These are phyloP conservation scores for Imbricaverruca yamaguchii DNA, from an alignment of 2,888 invertebrate species.

Conservation along the genomic window DNA sequence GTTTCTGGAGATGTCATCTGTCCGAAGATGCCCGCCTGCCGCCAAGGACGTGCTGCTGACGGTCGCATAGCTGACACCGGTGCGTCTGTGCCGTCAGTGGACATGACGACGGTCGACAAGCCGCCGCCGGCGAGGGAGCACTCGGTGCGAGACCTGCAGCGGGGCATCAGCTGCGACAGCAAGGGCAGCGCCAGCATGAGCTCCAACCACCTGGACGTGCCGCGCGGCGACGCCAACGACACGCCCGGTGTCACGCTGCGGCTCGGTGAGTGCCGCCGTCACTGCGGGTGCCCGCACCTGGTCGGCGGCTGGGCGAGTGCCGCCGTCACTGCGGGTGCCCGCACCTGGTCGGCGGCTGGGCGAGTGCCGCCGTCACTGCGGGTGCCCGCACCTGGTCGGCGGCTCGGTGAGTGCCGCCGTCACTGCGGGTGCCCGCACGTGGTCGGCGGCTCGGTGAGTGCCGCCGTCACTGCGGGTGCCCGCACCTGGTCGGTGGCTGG, in stretches of 20 bases:
- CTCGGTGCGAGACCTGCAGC: background rate
- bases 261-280: background rate
- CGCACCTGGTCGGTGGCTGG: background rate
- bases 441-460: background rate
- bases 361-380: background rate
- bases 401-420: background rate
- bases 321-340: background rate
- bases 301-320: no score
- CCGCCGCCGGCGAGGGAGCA: background rate
- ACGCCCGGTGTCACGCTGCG: background rate
- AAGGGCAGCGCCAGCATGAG: conserved; percentile 18
- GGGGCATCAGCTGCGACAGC: conserved; percentile 14
- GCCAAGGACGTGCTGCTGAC: no score
- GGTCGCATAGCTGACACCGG: no score
- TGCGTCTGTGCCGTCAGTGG: background rate
- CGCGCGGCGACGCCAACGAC: conserved; percentile 44
- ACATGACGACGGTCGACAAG: background rate
- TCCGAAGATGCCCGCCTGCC: no score
- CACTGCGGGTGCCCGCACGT: background rate
- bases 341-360: background rate
- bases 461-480: background rate
- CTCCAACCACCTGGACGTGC: conserved; percentile 66
- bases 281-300: background rate
- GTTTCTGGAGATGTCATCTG: no score
- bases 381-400: no score